phyloP scores from a whole-genome alignment of 2,797 vertebrate species.

The Odontamblyopus rebecca region DNA sequence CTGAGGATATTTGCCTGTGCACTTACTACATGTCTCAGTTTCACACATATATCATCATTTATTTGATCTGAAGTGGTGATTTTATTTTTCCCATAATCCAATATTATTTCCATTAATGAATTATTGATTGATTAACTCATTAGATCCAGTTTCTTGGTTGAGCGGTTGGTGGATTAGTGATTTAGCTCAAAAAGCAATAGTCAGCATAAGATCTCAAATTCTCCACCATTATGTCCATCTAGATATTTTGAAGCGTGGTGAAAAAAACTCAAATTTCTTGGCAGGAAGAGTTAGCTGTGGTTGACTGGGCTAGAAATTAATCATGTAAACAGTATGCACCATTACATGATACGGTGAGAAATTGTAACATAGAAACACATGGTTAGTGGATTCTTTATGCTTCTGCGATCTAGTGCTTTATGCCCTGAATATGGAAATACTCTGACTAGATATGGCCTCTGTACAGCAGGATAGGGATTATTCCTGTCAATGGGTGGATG shows the following conservation, averaged over 20 bases:
- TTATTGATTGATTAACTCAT: neutral
- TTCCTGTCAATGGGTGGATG: neutral
- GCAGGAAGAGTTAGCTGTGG: neutral
- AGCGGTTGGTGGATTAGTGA: neutral
- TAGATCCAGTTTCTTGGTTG: neutral
- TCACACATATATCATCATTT: too few relatives aligned
- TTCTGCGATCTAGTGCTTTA: neutral
- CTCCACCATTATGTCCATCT: neutral
- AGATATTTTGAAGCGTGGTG: neutral
- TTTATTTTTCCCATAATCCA: neutral
- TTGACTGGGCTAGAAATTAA: neutral
- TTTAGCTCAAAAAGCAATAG: neutral
- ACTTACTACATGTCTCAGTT: neutral
- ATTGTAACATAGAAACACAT: too few relatives aligned
- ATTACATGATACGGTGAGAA: neutral
- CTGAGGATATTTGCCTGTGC: conserved; percentile 1
- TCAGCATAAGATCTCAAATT: neutral
- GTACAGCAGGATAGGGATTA: neutral
- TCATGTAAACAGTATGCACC: neutral
- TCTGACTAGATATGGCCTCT: neutral
- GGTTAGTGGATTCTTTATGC: neutral
- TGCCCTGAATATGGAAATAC: neutral
- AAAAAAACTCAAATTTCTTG: neutral
- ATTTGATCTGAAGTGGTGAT: neutral
- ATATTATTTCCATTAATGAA: neutral